Conservation (phyloP, 2,797 vertebrate species). For the Ceyx erithaca region DNA sequence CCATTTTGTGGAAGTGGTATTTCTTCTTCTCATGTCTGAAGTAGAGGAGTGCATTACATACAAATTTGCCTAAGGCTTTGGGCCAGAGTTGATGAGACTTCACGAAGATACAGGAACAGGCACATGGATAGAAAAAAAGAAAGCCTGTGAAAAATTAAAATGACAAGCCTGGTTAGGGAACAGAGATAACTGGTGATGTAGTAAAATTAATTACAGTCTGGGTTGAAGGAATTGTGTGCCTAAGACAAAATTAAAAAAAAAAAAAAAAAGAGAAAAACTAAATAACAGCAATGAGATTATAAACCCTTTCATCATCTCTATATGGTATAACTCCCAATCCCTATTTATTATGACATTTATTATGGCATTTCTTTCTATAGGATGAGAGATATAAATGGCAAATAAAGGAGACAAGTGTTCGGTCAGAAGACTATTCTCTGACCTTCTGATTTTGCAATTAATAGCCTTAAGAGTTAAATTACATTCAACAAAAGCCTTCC, state of each 20-base stretch:
- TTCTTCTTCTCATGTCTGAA: slow-evolving; percentile 42
- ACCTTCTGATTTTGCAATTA: not conserved
- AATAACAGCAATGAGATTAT: slow-evolving; percentile 61
- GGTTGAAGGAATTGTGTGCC: slow-evolving; percentile 50
- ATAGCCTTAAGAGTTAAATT: not conserved
- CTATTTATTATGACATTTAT: slow-evolving; percentile 34
- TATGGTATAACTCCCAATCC: not conserved
- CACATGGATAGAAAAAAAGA: slow-evolving; percentile 49
- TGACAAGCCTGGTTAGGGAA: slow-evolving; percentile 72
- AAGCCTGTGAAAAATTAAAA: slow-evolving; percentile 75
- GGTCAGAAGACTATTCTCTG: not conserved
- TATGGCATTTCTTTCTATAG: slow-evolving; percentile 32
- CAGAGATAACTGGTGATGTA: slow-evolving; percentile 69
- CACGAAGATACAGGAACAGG: slow-evolving; percentile 50
- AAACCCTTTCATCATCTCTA: slow-evolving; percentile 55
- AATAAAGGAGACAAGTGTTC: slow-evolving; percentile 6
- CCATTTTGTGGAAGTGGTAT: not conserved
- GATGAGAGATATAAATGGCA: not conserved
- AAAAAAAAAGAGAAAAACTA: not conserved
- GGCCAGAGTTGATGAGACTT: slow-evolving; percentile 69
- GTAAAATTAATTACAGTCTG: slow-evolving; percentile 71
- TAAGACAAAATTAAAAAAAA: slow-evolving; percentile 62
- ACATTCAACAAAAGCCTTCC: not conserved
- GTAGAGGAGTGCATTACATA: slow-evolving; percentile 40
- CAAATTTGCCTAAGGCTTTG: slow-evolving; percentile 65